Conservation (phyloP, 2,113 vertebrate species). For the Labrus mixtus region DNA sequence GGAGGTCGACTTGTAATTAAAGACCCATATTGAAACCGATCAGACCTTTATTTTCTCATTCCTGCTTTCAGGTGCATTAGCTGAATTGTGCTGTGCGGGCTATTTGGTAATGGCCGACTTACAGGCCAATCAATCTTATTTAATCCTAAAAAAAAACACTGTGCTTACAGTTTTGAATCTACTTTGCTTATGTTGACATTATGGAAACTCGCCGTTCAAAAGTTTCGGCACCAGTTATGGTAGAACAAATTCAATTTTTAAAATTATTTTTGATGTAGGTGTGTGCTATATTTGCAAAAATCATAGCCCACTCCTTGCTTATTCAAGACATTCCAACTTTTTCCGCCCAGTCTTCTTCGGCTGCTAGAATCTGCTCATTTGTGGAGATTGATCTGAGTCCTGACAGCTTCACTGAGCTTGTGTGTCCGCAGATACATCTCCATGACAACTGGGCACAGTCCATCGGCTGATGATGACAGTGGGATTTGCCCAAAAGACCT, state of each 20-base stretch:
- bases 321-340: neutral
- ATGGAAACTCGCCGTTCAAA: constrained; percentile 33
- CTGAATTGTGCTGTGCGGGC: constrained; percentile 70
- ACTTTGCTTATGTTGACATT: constrained; percentile 46
- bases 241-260: too few relatives aligned
- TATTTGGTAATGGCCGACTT: constrained; percentile 67
- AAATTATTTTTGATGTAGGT: too few relatives aligned
- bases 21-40: constrained; percentile 44
- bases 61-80: constrained; percentile 45
- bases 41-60: constrained; percentile 47
- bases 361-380: neutral
- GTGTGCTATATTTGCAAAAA: neutral
- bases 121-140: constrained; percentile 76
- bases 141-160: constrained; percentile 53
- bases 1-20: constrained; percentile 33
- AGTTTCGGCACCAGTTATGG: neutral
- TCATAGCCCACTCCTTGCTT: neutral
- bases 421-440: constrained; percentile 11
- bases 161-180: constrained; percentile 49
- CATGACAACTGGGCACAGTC: constrained; percentile 28
- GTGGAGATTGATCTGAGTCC: neutral
- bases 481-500: neutral
- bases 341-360: neutral
- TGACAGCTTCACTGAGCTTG: neutral
- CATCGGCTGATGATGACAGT: neutral